phyloP scores from a whole-genome alignment of 1,140 invertebrate genomes.

The Babylonia areolata region DNA sequence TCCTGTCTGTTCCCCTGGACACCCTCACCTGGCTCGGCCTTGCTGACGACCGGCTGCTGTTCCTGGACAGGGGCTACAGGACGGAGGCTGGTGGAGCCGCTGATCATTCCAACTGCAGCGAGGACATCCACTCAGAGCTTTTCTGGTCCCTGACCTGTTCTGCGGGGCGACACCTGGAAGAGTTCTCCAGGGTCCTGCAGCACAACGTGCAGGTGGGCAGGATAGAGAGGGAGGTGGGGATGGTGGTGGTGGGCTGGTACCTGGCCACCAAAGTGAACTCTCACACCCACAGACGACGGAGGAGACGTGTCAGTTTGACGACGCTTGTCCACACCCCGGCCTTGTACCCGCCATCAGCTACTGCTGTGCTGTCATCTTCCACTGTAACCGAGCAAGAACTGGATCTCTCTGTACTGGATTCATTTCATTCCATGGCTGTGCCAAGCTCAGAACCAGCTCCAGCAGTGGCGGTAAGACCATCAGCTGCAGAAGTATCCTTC shows the following conservation, averaged over 20 bases:
- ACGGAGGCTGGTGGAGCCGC: not conserved
- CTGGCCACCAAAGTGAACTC: conserved; percentile 23
- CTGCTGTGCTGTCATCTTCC: not conserved
- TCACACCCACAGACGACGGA: not conserved
- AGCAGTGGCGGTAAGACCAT: not conserved
- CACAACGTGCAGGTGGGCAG: conserved; percentile 45
- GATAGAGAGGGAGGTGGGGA: conserved; percentile 33
- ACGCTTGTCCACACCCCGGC: not conserved
- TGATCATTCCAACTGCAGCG: not conserved
- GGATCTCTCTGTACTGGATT: no score
- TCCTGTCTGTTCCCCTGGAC: not conserved
- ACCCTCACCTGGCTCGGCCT: not conserved
- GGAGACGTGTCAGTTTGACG: not conserved
- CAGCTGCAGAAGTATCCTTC: not conserved
- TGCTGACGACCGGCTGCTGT: not conserved
- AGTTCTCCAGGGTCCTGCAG: conserved; percentile 41
- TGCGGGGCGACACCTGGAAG: conserved; percentile 26
- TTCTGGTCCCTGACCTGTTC: conserved; percentile 42
- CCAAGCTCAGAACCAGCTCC: not conserved
- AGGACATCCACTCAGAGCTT: conserved; percentile 13
- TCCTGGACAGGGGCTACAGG: not conserved
- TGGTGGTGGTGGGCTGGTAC: conserved; percentile 43
- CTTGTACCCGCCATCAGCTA: not conserved
- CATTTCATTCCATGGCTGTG: not conserved
- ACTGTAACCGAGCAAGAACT: no score